Conservation (phyloP, 1,140 invertebrate genomes). For the Eulimnadia texana region DNA sequence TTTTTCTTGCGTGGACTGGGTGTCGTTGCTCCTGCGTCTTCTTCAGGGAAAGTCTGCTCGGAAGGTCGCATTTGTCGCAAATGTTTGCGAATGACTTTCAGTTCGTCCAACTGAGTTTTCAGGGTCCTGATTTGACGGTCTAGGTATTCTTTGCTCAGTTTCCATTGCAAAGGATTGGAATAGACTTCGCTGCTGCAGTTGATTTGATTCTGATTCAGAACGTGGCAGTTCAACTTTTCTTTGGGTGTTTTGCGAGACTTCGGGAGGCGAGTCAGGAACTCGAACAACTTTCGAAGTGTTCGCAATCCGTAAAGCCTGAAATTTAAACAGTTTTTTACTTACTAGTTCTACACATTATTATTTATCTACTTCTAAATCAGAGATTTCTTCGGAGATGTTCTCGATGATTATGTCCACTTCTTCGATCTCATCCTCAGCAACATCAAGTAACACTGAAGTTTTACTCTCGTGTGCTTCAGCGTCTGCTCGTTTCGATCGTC, state of each 20-base stretch:
- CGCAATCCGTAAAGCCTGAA: no score
- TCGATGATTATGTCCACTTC: slow-evolving; percentile 44
- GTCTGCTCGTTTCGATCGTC: background rate
- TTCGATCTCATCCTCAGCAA: slow-evolving; percentile 25
- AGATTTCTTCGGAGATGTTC: slow-evolving; percentile 41
- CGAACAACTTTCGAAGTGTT: no score
- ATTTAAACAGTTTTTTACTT: no score
- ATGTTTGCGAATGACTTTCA: slow-evolving; percentile 62
- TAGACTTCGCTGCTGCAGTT: slow-evolving; percentile 70
- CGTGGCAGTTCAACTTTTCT: slow-evolving; percentile 6
- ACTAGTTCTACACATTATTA: no score
- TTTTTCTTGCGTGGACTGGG: background rate
- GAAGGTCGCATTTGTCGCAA: slow-evolving; percentile 36
- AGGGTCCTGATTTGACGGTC: slow-evolving; percentile 73
- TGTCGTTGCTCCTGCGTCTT: background rate
- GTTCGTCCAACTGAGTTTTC: slow-evolving; percentile 58
- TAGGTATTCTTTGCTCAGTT: slow-evolving; percentile 59
- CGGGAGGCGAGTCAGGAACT: background rate
- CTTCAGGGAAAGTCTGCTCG: background rate
- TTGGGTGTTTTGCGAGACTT: background rate
- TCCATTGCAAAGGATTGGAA: slow-evolving; percentile 64
- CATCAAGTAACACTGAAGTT: slow-evolving; percentile 4
- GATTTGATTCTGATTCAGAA: slow-evolving; percentile 28
- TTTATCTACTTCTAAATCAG: slow-evolving; percentile 36
- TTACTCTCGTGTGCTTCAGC: background rate